These are phyloP conservation scores for Amblyornis subalaris DNA, from an alignment of 2,113 vertebrate genomes.

Conservation along the genomic window DNA sequence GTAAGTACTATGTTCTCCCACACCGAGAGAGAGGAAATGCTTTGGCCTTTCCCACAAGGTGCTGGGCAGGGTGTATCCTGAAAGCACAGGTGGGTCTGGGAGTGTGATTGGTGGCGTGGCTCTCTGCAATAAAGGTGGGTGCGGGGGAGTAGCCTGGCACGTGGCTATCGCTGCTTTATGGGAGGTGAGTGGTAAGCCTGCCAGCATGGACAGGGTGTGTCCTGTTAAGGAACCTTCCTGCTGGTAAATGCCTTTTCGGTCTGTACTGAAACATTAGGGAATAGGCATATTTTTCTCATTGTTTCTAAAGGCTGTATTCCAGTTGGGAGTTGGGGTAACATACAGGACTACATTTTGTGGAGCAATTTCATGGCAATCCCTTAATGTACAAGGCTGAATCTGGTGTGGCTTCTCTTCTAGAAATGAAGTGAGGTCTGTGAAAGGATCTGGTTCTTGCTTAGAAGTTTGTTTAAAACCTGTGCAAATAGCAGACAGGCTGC, in stretches of 20 bases:
- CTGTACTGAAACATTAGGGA: background rate
- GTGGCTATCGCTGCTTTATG: rapidly evolving
- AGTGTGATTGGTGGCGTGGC: rapidly evolving
- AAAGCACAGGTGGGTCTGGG: background rate
- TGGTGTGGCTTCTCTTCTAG: background rate
- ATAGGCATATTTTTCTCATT: rapidly evolving
- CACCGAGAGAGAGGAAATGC: background rate
- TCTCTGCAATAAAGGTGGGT: background rate
- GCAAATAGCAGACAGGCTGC: background rate
- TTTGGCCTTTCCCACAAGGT: background rate
- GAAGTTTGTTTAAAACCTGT: background rate
- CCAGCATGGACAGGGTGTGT: background rate
- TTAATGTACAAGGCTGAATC: background rate
- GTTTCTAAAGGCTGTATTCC: background rate
- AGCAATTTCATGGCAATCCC: background rate
- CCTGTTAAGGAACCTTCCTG: background rate
- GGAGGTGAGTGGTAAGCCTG: background rate
- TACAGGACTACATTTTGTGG: background rate
- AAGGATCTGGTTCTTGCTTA: background rate
- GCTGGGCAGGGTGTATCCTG: background rate
- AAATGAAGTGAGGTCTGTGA: background rate
- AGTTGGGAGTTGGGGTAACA: background rate
- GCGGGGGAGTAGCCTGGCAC: rapidly evolving
- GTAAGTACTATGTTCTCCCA: background rate
- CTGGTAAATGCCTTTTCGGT: background rate